Base-by-base conservation (phyloP, 2,113 vertebrate genomes). In the Ia io region DNA sequence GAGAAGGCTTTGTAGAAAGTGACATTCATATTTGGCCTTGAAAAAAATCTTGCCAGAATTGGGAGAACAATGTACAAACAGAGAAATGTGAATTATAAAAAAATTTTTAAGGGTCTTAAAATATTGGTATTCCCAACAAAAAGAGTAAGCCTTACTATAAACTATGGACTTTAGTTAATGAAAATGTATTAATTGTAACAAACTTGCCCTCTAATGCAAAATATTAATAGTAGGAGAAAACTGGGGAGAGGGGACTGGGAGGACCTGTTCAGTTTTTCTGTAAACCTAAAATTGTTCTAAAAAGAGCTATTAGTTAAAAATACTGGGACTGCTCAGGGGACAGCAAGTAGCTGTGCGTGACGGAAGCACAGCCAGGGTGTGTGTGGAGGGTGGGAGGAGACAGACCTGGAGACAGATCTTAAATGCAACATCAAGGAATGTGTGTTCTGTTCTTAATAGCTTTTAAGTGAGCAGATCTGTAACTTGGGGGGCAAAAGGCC, bases 11-110 rank as follows among this genome's bases (percentile, higher is more conserved):
- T 78, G 76, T 42, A 84, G 83, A 87, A 86, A 89, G 5, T 94
- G 77, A 90, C 71, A 88, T 22, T 84, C 47, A 8, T 63, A 84
- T 47, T 47, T 73, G 61, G 61, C 67, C 61, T 71, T 61, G 18
- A 42, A 95, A 95, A 93, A n/a, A 88, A 42, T 67, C 65, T 94
- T 92, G 56, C 30, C 59, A 56, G 49, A 92, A 73, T 35, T 17
- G 28, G 71, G 56, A 70, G 42, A 90, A 92, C 22, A 92, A 42
- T 69, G 76, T 3, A 35, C 18, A 93, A 69, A 51, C 12, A 90
- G 65, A 84, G 51, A 61, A 95, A 93, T 59, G 5, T 6, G n/a
- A 90, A 61, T 59, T 70, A 49, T 30, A 44, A 90, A 89, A 89
- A 84, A 47, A 7, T 12, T 44, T 56, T 73, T 74, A 79, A 92